Percentiles rank a stretch among this genome's conserved stretches.
phyloP scores from a whole-genome alignment of 1,140 invertebrate genomes.

The Aphaenogaster floridana region DNA sequence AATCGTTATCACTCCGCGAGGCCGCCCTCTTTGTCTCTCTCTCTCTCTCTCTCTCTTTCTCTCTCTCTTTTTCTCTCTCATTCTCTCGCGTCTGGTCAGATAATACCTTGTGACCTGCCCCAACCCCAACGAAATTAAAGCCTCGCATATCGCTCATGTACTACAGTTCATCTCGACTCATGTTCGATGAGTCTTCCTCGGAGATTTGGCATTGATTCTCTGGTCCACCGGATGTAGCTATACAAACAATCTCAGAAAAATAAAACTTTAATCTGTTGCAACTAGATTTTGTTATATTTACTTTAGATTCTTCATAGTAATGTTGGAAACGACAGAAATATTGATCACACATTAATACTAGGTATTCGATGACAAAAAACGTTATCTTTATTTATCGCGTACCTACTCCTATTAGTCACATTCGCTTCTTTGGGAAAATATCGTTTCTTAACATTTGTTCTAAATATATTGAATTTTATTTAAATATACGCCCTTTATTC shows the following conservation, averaged over 20 bases:
- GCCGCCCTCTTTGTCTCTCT: background rate
- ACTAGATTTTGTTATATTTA: background rate
- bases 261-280: background rate
- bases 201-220: background rate
- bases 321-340: background rate
- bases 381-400: background rate
- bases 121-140: constrained; percentile 82
- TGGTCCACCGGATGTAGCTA: background rate
- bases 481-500: no score
- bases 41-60: background rate
- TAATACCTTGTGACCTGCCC: constrained; percentile 81
- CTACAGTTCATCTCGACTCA: background rate
- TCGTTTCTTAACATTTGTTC: background rate
- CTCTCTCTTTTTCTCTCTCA: background rate
- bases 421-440: background rate
- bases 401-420: background rate
- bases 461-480: no score
- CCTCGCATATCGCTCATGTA: constrained; percentile 55
- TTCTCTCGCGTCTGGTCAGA: constrained; percentile 23
- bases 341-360: background rate
- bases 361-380: background rate
- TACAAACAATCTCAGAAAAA: constrained; percentile 16
- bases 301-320: background rate
- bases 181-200: constrained; percentile 11
- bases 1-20: constrained; percentile 45